Evolutionary conservation across 2,888 invertebrate species (phyloP), one percentile per base, ranked within the genome.

Genomic region (Chironomus riparius): DNA sequence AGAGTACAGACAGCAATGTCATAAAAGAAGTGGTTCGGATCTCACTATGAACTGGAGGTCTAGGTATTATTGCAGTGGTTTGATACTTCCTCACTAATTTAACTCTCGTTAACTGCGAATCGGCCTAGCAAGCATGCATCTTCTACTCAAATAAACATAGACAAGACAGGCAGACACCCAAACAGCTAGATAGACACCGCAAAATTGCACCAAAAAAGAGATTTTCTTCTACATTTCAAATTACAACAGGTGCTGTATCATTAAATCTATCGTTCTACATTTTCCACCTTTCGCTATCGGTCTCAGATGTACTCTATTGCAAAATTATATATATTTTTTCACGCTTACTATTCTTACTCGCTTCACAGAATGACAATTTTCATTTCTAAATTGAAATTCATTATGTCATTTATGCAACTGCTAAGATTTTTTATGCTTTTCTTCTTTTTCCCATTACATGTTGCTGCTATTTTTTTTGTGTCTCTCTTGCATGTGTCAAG

Each of bases 321-420:
- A 56, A 56, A 56, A 56, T 56, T 56, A 18, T 56, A 50, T 28
- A 38, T 56, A 18, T 15, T 21, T 65, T 65, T 65, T 65, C 12
- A 21, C 24, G 22, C 24, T 65, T 2, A 18, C 65, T 48, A 48
- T 48, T 47, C 21, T 47, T 22, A 48, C 68, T 28, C 38, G 28
- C 10, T 68, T 28, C 10, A 5, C 3, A 38, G 47, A 13, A 68
- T 28, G 24, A 24, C 15, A 15, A 22, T 28, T 28, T 68, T 68
- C 4, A 10, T 15, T n/a, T 15, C 28, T 68, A 47, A 70, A 69
- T 69, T 69, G 69, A 69, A 69, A 69, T 69, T 69, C 69, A 69
- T 69, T 69, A 69, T 47, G 69, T 69, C 69, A 47, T 70, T 70
- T 70, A 70, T n/a, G 68, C 15, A 56, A 56, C n/a, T 56, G 56